phyloP scores from a whole-genome alignment of 2,113 vertebrate genomes.

The Tretioscincus oriximinensis region DNA sequence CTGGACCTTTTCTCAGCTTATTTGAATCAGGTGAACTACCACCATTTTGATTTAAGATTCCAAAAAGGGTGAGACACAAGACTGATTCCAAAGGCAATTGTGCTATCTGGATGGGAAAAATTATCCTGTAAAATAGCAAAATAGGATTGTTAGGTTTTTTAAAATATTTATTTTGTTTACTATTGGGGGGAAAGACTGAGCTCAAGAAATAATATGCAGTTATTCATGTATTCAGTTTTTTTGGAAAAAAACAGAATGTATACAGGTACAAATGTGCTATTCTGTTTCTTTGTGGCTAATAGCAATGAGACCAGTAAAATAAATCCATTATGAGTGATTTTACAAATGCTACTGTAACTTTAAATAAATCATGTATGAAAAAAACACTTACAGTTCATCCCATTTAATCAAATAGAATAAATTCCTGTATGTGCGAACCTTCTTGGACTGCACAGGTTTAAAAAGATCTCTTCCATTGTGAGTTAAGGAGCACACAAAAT shows the following conservation, averaged over 20 bases:
- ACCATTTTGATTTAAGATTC: conserved; percentile 88
- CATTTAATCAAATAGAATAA: conserved; percentile 98
- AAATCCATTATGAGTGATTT: neutral
- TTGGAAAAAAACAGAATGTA: neutral
- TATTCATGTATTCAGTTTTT: neutral
- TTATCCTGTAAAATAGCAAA: conserved; percentile 79
- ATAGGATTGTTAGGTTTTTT: conserved; percentile 30
- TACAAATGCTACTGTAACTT: neutral
- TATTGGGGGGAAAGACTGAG: conserved; percentile 23
- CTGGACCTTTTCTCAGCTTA: conserved; percentile 91
- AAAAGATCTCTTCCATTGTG: conserved; percentile 95
- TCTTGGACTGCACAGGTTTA: conserved; percentile 96
- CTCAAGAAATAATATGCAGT: neutral
- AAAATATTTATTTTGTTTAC: conserved; percentile 25
- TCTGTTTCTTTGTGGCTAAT: too few species aligned
- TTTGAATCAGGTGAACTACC: conserved; percentile 93
- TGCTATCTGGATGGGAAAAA: conserved; percentile 93
- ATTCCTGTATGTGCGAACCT: conserved; percentile 92
- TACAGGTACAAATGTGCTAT: too few species aligned
- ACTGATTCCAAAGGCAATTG: conserved; percentile 92
- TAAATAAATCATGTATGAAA: neutral
- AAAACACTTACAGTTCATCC: conserved; percentile 92
- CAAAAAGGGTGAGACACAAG: conserved; percentile 87
- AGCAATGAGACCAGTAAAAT: neutral
- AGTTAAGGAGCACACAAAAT: conserved; percentile 89